phyloP scores from a whole-genome alignment of 2,797 vertebrate genomes.

The Caiman crocodilus region DNA sequence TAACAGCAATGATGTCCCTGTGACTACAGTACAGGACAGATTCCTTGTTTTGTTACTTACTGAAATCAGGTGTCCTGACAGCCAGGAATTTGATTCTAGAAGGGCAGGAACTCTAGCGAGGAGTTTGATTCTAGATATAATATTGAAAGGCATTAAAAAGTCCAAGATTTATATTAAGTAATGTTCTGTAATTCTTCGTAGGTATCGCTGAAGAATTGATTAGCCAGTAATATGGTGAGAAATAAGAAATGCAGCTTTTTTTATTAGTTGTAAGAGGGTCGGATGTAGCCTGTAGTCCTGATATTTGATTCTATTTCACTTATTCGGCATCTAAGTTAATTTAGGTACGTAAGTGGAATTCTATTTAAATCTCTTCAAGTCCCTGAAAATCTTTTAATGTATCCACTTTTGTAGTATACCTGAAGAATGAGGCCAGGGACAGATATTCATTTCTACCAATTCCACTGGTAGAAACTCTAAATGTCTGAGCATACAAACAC shows the following conservation, averaged over 20 bases:
- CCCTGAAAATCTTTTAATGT: too few species aligned
- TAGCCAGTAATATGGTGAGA: background rate
- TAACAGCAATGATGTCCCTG: background rate
- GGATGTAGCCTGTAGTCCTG: background rate
- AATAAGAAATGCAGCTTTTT: background rate
- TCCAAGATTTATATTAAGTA: background rate
- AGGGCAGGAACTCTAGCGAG: too few species aligned
- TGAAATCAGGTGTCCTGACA: background rate
- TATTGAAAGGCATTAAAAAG: background rate
- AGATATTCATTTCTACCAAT: too few species aligned
- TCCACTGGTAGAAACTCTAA: too few species aligned
- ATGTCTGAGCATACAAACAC: too few species aligned
- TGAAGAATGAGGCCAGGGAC: too few species aligned
- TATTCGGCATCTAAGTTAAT: too few species aligned
- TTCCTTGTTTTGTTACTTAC: background rate
- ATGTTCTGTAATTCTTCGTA: background rate
- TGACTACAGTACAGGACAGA: background rate
- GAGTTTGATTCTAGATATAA: background rate
- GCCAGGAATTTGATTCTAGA: background rate
- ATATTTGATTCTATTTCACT: background rate
- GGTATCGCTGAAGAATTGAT: background rate
- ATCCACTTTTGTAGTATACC: too few species aligned
- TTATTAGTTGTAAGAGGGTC: background rate
- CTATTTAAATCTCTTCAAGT: too few species aligned
- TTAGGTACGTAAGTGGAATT: too few species aligned